phyloP scores from a whole-genome alignment of 1,140 invertebrate species.

The Brachionus paranguensis region DNA sequence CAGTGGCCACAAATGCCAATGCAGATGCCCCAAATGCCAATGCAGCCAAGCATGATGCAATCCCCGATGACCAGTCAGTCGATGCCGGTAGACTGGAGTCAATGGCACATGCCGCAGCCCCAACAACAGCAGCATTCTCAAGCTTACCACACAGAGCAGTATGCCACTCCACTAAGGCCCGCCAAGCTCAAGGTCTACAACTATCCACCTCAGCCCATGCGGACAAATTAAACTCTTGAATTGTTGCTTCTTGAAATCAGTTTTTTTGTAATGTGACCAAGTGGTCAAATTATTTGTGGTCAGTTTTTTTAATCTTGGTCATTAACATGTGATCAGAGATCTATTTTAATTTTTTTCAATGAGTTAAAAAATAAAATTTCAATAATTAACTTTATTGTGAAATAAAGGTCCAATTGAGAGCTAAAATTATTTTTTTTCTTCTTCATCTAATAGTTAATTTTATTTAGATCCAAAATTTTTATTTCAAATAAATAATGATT shows the following conservation, averaged over 20 bases:
- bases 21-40: background rate
- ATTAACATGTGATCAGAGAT: background rate
- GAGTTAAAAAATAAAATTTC: no score
- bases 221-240: background rate
- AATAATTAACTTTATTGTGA: no score
- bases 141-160: background rate
- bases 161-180: background rate
- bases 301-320: background rate
- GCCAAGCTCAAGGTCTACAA: background rate
- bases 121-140: background rate
- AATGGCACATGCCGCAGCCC: background rate
- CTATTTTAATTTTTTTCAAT: no score
- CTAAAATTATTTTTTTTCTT: no score
- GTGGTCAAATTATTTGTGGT: background rate
- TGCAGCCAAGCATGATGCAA: background rate
- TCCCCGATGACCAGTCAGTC: background rate
- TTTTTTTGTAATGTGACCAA: background rate
- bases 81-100: background rate
- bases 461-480: no score
- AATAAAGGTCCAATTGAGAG: no score
- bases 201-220: background rate
- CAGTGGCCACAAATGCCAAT: background rate
- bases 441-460: no score
- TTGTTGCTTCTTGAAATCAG: background rate
- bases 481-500: no score